Evolutionary conservation across 2,888 invertebrate species (phyloP).

Genomic region (Entomobrya multifasciata): DNA sequence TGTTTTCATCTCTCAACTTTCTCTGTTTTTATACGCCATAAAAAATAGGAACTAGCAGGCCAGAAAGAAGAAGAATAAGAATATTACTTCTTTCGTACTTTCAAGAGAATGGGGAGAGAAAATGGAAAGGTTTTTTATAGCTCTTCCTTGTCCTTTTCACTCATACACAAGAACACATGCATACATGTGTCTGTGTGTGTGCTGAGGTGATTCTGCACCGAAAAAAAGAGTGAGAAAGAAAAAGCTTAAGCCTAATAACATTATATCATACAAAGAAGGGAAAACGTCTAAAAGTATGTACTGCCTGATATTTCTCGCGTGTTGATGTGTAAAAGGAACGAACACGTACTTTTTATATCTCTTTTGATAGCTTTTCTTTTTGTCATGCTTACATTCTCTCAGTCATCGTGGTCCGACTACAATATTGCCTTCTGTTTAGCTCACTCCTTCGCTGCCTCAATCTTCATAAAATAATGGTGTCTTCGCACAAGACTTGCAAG

Average conservation of each 20-base stretch:
- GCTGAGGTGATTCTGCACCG: background rate
- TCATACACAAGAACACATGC: conserved; percentile 27
- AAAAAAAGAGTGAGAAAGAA: background rate
- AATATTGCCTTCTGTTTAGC: too few relatives aligned
- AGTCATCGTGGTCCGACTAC: too few relatives aligned
- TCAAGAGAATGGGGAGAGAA: conserved; percentile 20
- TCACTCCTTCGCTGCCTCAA: too few relatives aligned
- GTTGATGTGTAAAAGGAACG: conserved; percentile 10
- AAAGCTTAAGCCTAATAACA: background rate
- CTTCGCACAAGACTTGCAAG: too few relatives aligned
- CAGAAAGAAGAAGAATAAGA: background rate
- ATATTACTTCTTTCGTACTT: background rate
- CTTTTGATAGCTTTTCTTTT: conserved; percentile 17
- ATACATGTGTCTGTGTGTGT: background rate
- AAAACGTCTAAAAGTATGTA: background rate
- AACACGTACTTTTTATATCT: conserved; percentile 20
- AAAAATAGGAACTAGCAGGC: background rate
- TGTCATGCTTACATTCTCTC: background rate
- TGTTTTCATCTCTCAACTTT: background rate
- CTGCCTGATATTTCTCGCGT: background rate
- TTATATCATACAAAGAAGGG: background rate
- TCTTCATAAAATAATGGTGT: too few relatives aligned
- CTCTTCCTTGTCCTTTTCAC: conserved; percentile 29
- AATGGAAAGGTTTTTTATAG: conserved; percentile 32
- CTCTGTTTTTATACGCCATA: background rate